phyloP scores from a whole-genome alignment of 1,140 invertebrate genomes.

The Anoplophora glabripennis region DNA sequence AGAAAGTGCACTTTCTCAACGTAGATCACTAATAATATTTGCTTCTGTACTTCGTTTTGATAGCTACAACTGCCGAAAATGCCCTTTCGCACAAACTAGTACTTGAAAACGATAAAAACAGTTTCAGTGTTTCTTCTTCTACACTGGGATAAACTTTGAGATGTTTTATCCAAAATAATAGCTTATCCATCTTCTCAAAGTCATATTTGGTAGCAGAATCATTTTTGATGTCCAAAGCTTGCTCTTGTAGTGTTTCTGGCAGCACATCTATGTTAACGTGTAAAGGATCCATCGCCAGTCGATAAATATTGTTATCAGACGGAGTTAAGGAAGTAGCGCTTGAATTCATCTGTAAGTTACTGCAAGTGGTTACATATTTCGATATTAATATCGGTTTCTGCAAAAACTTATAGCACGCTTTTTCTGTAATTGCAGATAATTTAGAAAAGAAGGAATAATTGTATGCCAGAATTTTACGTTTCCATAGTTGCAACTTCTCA shows the following conservation, averaged over 20 bases:
- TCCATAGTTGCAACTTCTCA: constrained; percentile 8
- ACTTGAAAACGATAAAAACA: constrained; percentile 11
- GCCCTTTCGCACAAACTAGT: too few species aligned
- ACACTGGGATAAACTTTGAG: constrained; percentile 8
- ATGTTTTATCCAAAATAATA: constrained; percentile 8
- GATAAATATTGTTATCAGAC: neutral
- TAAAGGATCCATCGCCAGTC: constrained; percentile 1
- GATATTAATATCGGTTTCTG: too few species aligned
- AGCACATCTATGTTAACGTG: constrained; percentile 5
- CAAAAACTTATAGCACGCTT: constrained; percentile 5
- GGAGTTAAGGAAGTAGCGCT: constrained; percentile 8
- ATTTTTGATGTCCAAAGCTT: neutral
- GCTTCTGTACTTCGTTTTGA: constrained; percentile 11
- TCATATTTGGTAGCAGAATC: constrained; percentile 10
- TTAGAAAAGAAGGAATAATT: constrained; percentile 3
- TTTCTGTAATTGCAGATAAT: constrained; percentile 1
- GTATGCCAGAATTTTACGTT: neutral
- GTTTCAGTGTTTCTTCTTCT: neutral
- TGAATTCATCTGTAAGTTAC: constrained; percentile 6
- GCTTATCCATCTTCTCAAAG: constrained; percentile 9
- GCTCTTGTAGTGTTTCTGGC: constrained; percentile 6
- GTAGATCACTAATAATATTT: constrained; percentile 8
- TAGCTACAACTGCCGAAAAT: constrained; percentile 4
- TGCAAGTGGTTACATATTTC: constrained; percentile 8
- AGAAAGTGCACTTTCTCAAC: neutral